Evolutionary conservation across 64 coral and sea anemone species (phyloP), one percentile per base, ranked within the genome.

Genomic region (Dendrophyllia cribrosa): DNA sequence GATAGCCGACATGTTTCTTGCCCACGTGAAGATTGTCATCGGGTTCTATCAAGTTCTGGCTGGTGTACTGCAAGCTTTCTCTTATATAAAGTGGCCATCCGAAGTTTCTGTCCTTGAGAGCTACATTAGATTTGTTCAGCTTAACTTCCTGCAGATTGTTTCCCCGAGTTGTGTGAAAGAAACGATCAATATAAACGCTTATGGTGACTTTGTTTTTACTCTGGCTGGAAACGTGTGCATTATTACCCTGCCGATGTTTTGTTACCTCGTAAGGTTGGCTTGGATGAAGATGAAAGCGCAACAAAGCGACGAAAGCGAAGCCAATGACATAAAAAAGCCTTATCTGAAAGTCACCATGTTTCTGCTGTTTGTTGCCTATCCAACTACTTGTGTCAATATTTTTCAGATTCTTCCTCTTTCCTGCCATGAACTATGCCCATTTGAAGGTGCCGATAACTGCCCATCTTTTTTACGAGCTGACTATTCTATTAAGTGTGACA

Each of bases 31-130:
- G 59, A 89, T 89, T 48, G 21, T 89, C 23, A 74, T 89, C 26
- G 88, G 88, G 16, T 89, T 89, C 55, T 89, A 89, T 49, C 88
- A 89, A 52, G 73, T 89, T 14, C 47, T 65, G 4, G 55, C 88
- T 7, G 75, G 63, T 17, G 50, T 69, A 1, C 43, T 77, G 24
- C 74, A 64, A 51, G 58, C 62, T 6, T 78, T 89, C 22, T 47
- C 58, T 17, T 77, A 79, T 48, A 22, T 79, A 0, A 25, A 68
- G 5, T 79, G 72, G 72, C 73, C 72, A 1, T 34, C 26, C 17
- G 16, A 55, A 48, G 43, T 89, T 50, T 53, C 44, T 34, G 16
- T 63, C 9, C 23, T 89, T 50, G 59, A 23, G 23, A n/a, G 59
- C 79, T 89, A 89, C 47, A 47, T 65, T 7, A 26, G 61, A 17